phyloP scores from a whole-genome alignment of 2,888 invertebrate genomes.

The Trichacis sp. region DNA sequence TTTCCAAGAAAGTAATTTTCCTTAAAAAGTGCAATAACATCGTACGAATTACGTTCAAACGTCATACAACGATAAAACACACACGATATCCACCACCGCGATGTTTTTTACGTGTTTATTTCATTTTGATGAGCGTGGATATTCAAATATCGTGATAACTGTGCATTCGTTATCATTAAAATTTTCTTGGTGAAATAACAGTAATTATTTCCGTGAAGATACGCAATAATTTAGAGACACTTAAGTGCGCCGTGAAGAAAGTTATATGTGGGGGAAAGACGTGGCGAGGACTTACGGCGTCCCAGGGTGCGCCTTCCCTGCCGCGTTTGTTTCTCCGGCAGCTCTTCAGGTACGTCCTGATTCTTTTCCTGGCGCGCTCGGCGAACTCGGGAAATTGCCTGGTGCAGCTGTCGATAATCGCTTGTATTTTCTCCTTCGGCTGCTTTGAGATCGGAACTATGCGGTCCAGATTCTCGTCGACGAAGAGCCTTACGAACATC shows the following conservation, averaged over 20 bases:
- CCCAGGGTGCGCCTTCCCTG: slow-evolving; percentile 86
- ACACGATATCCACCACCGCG: too few relatives aligned
- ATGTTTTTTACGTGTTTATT: too few relatives aligned
- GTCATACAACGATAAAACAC: too few relatives aligned
- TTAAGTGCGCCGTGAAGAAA: not conserved
- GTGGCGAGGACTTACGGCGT: slow-evolving; percentile 78
- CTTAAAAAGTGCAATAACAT: too few relatives aligned
- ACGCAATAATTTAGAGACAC: not conserved
- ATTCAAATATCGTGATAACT: too few relatives aligned
- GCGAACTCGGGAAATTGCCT: slow-evolving; percentile 97
- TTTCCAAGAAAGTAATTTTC: too few relatives aligned
- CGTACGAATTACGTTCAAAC: too few relatives aligned
- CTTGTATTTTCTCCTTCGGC: slow-evolving; percentile 97
- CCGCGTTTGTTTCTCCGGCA: slow-evolving; percentile 94
- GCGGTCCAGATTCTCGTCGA: slow-evolving; percentile 95
- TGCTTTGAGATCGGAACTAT: slow-evolving; percentile 92
- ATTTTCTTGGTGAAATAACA: not conserved
- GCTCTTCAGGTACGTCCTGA: slow-evolving; percentile 94
- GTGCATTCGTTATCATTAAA: too few relatives aligned
- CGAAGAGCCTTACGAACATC: slow-evolving; percentile 98
- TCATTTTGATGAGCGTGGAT: too few relatives aligned
- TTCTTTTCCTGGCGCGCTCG: slow-evolving; percentile 92
- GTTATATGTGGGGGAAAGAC: not conserved
- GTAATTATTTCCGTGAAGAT: not conserved
- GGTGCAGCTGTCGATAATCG: slow-evolving; percentile 96